Percentiles rank a stretch among this genome's conserved stretches.
phyloP scores from a whole-genome alignment of 92 coral and sea anemone species.

The Blastomussa wellsi region DNA sequence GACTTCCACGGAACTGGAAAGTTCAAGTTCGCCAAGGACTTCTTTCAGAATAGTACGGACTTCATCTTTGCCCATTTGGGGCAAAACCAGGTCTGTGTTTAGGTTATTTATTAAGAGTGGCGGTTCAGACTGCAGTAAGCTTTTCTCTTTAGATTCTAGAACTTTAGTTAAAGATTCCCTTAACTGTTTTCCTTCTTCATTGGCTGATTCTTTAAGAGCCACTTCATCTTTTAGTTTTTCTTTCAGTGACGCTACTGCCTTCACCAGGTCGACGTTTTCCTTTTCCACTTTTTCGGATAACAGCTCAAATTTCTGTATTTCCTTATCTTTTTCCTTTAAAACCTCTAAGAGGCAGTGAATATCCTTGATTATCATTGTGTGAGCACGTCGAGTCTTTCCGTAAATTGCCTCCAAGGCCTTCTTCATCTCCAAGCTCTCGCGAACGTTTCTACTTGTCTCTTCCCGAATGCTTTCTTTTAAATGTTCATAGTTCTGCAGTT shows the following conservation, averaged over 20 bases:
- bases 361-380: conserved; percentile 17
- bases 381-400: conserved; percentile 17
- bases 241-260: neutral
- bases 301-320: neutral
- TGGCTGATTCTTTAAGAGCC: conserved; percentile 16
- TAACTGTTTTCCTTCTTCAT: conserved; percentile 26
- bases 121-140: neutral
- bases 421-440: conserved; percentile 22
- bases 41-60: conserved; percentile 28
- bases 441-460: conserved; percentile 17
- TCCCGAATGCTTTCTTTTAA: conserved; percentile 4
- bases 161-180: conserved; percentile 19
- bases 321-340: conserved; percentile 12
- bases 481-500: conserved; percentile 2
- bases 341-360: conserved; percentile 9
- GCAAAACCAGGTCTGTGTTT: conserved; percentile 12
- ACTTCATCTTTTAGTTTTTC: conserved; percentile 16
- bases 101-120: conserved; percentile 24
- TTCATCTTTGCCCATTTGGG: conserved; percentile 37
- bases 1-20: conserved; percentile 6
- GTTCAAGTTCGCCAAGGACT: conserved; percentile 23
- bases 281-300: neutral
- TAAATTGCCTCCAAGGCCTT: conserved; percentile 20
- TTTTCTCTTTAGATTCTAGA: conserved; percentile 35
- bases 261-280: conserved; percentile 10